A percentile compares a stretch with the other conserved stretches of the same genome.
These are phyloP conservation scores for Parelbella ahira DNA, from an alignment of 2,888 invertebrate species.

Conservation along the genomic window DNA sequence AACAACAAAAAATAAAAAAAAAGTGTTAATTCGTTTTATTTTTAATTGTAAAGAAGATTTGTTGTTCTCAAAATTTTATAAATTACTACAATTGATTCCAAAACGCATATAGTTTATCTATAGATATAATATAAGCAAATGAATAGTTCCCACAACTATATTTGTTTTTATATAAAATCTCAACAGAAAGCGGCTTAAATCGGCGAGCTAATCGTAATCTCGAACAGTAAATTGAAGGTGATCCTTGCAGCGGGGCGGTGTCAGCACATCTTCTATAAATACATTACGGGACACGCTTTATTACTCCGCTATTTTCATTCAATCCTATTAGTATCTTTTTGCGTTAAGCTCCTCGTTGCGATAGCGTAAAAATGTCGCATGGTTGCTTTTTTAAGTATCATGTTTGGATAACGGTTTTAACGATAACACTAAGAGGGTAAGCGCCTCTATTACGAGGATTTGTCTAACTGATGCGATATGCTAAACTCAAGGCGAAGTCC, in stretches of 20 bases:
- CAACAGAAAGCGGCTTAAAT: conserved; percentile 43
- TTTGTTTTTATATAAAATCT: too few relatives aligned
- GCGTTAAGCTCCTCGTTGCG: conserved; percentile 55
- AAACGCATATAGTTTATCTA: too few relatives aligned
- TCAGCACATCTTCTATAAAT: conserved; percentile 68
- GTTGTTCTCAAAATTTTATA: too few relatives aligned
- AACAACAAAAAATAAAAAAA: too few relatives aligned
- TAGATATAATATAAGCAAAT: too few relatives aligned
- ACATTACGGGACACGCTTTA: conserved; percentile 77
- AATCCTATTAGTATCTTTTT: conserved; percentile 75
- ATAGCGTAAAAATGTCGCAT: conserved; percentile 63
- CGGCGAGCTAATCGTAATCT: conserved; percentile 57
- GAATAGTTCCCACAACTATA: too few relatives aligned
- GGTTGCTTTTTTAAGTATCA: conserved; percentile 72
- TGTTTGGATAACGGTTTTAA: conserved; percentile 73
- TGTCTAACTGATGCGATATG: conserved; percentile 64
- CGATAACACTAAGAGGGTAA: conserved; percentile 50
- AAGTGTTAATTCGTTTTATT: too few relatives aligned
- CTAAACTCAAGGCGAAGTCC: conserved; percentile 53
- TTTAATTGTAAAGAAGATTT: too few relatives aligned
- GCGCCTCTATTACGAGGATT: conserved; percentile 64
- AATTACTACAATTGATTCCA: too few relatives aligned
- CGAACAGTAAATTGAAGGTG: conserved; percentile 60
- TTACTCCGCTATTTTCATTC: conserved; percentile 75
- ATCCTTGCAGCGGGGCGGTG: conserved; percentile 53